These are phyloP conservation scores for Apus apus DNA, from an alignment of 2,113 vertebrate genomes.

Conservation along the genomic window DNA sequence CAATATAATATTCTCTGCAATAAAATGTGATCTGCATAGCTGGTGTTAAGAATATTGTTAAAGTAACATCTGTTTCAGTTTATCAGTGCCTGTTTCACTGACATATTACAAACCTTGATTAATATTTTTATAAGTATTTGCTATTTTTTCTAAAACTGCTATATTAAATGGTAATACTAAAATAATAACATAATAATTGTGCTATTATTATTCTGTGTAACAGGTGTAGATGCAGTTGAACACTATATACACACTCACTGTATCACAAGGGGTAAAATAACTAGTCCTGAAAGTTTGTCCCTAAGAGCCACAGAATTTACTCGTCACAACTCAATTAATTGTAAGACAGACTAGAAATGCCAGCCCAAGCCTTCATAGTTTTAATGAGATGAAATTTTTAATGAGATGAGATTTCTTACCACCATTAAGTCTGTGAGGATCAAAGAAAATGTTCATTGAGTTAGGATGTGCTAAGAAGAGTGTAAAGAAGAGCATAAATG, in stretches of 20 bases:
- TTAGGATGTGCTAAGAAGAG: constrained; percentile 31
- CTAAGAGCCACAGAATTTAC: neutral
- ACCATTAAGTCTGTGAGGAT: neutral
- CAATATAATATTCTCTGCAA: neutral
- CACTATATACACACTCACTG: neutral
- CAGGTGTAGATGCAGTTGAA: neutral
- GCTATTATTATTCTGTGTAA: neutral
- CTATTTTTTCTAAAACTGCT: neutral
- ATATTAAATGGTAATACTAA: neutral
- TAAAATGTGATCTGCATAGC: neutral
- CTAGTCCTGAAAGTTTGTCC: neutral
- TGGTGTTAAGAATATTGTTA: neutral
- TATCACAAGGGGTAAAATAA: neutral
- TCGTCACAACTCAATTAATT: neutral
- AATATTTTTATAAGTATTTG: neutral
- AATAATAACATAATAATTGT: neutral
- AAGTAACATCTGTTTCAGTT: neutral
- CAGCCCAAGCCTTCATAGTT: neutral
- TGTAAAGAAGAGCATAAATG: constrained; percentile 27
- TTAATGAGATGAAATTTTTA: constrained; percentile 18
- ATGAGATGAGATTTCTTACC: constrained; percentile 23
- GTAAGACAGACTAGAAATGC: neutral
- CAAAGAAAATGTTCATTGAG: constrained; percentile 1
- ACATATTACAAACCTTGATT: neutral
- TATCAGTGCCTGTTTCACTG: neutral